These are phyloP conservation scores for Scytalopus superciliaris DNA, from an alignment of 2,113 vertebrate genomes.

Conservation along the genomic window DNA sequence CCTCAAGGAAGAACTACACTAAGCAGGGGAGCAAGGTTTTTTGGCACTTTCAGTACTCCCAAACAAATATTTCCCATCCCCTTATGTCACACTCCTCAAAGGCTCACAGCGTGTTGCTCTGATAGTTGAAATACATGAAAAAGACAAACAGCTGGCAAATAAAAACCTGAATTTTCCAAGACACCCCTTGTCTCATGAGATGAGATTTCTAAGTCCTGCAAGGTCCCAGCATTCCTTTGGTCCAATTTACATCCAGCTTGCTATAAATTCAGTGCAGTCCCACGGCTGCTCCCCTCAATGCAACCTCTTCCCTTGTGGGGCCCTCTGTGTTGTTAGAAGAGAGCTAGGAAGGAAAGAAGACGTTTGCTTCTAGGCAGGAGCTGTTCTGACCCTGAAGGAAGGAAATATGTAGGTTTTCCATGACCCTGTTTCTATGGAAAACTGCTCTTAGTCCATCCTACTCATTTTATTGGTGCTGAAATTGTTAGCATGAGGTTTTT, in stretches of 20 bases:
- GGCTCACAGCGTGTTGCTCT: background rate
- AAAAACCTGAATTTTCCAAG: background rate
- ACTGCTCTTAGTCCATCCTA: background rate
- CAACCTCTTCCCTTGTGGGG: fast-evolving
- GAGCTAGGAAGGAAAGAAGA: background rate
- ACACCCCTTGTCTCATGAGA: background rate
- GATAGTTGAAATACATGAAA: background rate
- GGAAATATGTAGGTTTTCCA: background rate
- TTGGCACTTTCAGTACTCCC: background rate
- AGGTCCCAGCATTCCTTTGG: background rate
- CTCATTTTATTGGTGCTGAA: background rate
- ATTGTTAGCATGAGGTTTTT: background rate
- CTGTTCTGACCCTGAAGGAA: background rate
- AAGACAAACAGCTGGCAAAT: background rate
- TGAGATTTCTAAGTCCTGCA: background rate
- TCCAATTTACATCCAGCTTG: background rate
- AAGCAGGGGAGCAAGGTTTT: background rate
- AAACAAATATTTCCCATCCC: background rate
- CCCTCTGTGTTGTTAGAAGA: background rate
- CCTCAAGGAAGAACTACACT: background rate
- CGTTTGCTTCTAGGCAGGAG: fast-evolving
- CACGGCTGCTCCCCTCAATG: fast-evolving
- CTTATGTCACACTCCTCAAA: background rate
- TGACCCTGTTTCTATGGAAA: background rate
- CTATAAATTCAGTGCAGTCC: background rate